Evolutionary conservation across 92 coral and sea anemone genomes (phyloP).

Genomic region (Muricea muricata): DNA sequence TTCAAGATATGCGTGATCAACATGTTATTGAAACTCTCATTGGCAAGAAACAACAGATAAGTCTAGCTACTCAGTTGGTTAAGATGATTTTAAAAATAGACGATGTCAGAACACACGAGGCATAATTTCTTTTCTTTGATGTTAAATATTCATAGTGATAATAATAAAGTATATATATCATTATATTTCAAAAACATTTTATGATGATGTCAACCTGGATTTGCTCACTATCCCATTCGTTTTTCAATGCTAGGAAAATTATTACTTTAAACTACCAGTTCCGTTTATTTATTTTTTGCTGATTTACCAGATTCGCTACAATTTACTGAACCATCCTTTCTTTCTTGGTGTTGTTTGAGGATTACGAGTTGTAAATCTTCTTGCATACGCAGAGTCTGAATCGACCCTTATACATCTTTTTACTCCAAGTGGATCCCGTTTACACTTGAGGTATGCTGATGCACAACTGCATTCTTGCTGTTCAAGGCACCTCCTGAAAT

Average conservation of each 20-base stretch:
- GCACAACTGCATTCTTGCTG: neutral
- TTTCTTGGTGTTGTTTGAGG: too few relatives aligned
- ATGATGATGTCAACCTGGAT: too few relatives aligned
- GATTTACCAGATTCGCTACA: too few relatives aligned
- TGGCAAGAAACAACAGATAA: conserved; percentile 97
- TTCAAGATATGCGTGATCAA: conserved; percentile 92
- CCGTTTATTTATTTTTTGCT: neutral
- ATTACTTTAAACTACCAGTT: too few relatives aligned
- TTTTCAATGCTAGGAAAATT: too few relatives aligned
- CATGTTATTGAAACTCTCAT: conserved; percentile 96
- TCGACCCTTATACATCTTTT: neutral
- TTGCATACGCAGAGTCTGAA: neutral
- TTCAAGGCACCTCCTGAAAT: neutral
- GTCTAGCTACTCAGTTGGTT: conserved; percentile 94
- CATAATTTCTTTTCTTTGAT: neutral
- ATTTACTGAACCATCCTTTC: too few relatives aligned
- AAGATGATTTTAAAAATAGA: conserved; percentile 98
- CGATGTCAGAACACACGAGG: conserved; percentile 88
- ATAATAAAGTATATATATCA: conserved; percentile 13
- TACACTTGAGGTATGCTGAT: neutral
- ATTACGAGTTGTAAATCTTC: too few relatives aligned
- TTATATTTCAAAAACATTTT: conserved; percentile 3
- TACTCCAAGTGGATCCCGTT: neutral
- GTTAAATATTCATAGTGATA: conserved; percentile 6
- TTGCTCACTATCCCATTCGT: too few relatives aligned